These are phyloP conservation scores for Zaprionus vittiger DNA, from an alignment of 1,140 invertebrate species.

Conservation along the genomic window DNA sequence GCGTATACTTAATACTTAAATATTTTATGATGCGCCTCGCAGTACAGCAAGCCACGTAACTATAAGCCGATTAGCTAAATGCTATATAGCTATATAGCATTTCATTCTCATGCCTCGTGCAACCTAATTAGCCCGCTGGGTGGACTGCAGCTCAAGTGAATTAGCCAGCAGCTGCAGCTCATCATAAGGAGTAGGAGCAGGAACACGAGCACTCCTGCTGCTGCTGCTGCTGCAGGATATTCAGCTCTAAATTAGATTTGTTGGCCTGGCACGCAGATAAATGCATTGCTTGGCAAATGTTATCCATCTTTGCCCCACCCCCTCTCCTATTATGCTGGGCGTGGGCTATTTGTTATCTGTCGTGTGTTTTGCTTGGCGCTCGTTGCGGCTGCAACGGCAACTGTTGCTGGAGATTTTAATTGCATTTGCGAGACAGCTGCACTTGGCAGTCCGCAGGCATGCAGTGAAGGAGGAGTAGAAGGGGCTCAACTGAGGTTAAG, in stretches of 20 bases:
- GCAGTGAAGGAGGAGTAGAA: not conserved
- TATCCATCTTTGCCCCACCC: slow-evolving; percentile 17
- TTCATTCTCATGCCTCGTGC: not conserved
- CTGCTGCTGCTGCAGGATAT: not conserved
- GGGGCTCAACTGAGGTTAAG: slow-evolving; percentile 5
- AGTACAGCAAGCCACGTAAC: not conserved
- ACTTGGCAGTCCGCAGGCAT: slow-evolving; percentile 33
- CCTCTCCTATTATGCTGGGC: slow-evolving; percentile 6
- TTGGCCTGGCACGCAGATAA: slow-evolving; percentile 37
- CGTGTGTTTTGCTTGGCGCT: slow-evolving; percentile 27
- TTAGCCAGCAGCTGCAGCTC: slow-evolving; percentile 24
- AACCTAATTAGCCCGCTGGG: slow-evolving; percentile 50
- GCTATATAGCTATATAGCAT: slow-evolving; percentile 2
- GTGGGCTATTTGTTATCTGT: slow-evolving; percentile 63
- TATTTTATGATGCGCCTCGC: slow-evolving; percentile 29
- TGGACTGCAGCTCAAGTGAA: slow-evolving; percentile 26
- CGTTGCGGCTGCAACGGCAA: slow-evolving; percentile 47
- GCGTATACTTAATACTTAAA: slow-evolving; percentile 35
- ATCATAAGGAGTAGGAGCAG: slow-evolving; percentile 14
- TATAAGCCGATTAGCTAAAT: slow-evolving; percentile 46
- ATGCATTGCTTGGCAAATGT: slow-evolving; percentile 28
- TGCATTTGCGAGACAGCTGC: slow-evolving; percentile 64
- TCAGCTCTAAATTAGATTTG: slow-evolving; percentile 67
- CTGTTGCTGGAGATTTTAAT: slow-evolving; percentile 68
- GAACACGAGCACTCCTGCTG: not conserved